These are phyloP conservation scores for Drosophila putrida DNA, from an alignment of 2,888 invertebrate genomes.

Conservation along the genomic window DNA sequence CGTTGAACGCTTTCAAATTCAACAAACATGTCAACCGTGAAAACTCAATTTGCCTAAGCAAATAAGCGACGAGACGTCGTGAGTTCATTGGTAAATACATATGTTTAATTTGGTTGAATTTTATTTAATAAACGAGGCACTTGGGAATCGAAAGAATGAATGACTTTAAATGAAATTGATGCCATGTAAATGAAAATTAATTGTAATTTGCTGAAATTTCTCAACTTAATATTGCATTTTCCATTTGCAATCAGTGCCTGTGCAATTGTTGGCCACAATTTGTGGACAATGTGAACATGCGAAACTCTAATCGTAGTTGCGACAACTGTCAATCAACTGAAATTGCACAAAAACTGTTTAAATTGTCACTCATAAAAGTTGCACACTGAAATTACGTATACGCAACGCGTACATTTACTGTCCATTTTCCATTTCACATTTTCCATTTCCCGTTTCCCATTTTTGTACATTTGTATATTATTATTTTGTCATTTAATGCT, in stretches of 20 bases:
- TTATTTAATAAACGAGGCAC: constrained; percentile 41
- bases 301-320: constrained; percentile 26
- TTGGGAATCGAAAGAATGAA: constrained; percentile 1
- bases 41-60: constrained; percentile 57
- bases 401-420: constrained; percentile 65
- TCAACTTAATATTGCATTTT: not conserved
- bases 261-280: constrained; percentile 13
- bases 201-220: constrained; percentile 4
- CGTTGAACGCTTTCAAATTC: constrained; percentile 36
- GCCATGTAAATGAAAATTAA: not conserved
- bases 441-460: too few species aligned
- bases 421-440: constrained; percentile 49
- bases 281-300: constrained; percentile 1
- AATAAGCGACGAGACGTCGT: constrained; percentile 41
- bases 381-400: constrained; percentile 64
- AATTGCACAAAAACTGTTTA: constrained; percentile 51
- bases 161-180: constrained; percentile 1
- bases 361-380: constrained; percentile 78
- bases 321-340: constrained; percentile 32
- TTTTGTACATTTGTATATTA: constrained; percentile 52
- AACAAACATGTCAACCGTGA: constrained; percentile 44
- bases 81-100: constrained; percentile 7
- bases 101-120: constrained; percentile 50
- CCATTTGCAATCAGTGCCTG: constrained; percentile 2
- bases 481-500: constrained; percentile 46